Percentiles rank a stretch among this genome's conserved stretches.
phyloP scores from a whole-genome alignment of 2,888 invertebrate genomes.

The Noctua pronuba region DNA sequence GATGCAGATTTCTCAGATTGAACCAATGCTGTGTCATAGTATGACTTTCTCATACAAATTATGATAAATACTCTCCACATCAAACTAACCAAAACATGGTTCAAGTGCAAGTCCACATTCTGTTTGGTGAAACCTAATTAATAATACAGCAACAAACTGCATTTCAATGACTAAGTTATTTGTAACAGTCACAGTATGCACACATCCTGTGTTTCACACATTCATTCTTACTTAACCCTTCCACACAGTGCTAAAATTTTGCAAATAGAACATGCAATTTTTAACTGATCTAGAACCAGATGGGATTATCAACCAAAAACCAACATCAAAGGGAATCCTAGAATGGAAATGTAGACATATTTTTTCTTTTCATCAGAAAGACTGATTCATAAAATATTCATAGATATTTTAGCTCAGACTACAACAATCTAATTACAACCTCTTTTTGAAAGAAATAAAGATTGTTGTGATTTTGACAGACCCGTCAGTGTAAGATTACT shows the following conservation, averaged over 20 bases:
- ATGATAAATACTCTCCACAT: not conserved
- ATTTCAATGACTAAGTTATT: slow-evolving; percentile 5
- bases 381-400: no score
- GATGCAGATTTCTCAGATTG: not conserved
- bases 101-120: not conserved
- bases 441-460: not conserved
- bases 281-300: not conserved
- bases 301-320: not conserved
- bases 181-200: slow-evolving; percentile 14
- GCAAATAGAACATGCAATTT: slow-evolving; percentile 6
- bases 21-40: not conserved
- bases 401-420: not conserved
- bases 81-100: not conserved
- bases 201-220: slow-evolving; percentile 21
- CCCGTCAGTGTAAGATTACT: no score
- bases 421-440: not conserved
- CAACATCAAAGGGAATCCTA: not conserved
- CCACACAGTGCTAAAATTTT: not conserved
- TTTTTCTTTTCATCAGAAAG: not conserved
- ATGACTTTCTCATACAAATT: not conserved
- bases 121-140: slow-evolving; percentile 15
- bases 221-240: not conserved
- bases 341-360: not conserved
- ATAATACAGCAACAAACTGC: slow-evolving; percentile 2
- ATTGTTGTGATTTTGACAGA: not conserved